Base-by-base conservation (phyloP, 1,140 invertebrate species). In the Drosophila sulfurigaster region DNA sequence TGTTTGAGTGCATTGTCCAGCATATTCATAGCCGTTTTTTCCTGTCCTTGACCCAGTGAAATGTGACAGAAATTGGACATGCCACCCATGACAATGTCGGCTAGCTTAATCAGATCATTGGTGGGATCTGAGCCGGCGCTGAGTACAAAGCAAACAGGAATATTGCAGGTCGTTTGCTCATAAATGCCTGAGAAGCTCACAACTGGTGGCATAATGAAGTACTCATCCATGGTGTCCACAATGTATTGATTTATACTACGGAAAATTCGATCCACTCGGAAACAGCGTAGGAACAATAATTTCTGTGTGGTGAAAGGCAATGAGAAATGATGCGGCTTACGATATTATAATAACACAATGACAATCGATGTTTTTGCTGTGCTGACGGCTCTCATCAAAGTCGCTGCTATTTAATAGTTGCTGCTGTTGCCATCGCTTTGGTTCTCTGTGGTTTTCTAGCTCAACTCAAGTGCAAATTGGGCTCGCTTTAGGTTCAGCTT, bases 111-210 rank as follows among this genome's bases (percentile, higher is more conserved):
- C n/a, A 99, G 91, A 90, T 98, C 97, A 51, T 94, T 95, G 0
- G 96, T 96, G 16, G 97, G 97, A 94, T 99, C 97, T 0, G 97
- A 97, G 0, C 97, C 97, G 7, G 97, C 96, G 85, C 96, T 97
- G 20, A 98, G 93, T 64, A 98, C 96, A 88, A 99, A 98, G 49
- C 98, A 95, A 11, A 98, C 96, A 0, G 97, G 97, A 66, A 95
- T 97, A 5, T 92, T 94, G 1, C 96, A 94, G 0, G 95, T 95
- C 66, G 96, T 97, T 91, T 98, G 96, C 63, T 97, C 95, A 85
- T 94, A 97, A 68, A 98, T 97, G 71, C 94, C 94, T 69, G 97
- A 95, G 64, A 97, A 95, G 81, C 96, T 96, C 66, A 97, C 95
- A 49, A 96, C 96, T 0, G 97, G 97, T 30, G 97, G 96, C 28